phyloP scores from a whole-genome alignment of 2,888 invertebrate genomes.

The Amphiduros pacificus region DNA sequence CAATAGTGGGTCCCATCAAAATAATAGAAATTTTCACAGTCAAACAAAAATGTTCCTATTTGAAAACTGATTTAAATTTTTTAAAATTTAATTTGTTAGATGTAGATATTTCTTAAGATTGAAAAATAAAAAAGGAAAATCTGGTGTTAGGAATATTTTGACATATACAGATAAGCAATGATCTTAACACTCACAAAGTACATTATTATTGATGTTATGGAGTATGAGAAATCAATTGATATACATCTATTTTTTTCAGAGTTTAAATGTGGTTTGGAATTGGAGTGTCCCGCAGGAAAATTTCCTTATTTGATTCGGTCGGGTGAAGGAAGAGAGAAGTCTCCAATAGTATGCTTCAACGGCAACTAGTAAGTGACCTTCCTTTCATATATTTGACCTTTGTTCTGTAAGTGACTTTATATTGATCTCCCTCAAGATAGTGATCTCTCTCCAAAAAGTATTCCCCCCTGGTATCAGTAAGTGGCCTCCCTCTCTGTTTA shows the following conservation, averaged over 20 bases:
- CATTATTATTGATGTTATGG: neutral
- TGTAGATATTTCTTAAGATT: neutral
- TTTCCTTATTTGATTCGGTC: constrained; percentile 29
- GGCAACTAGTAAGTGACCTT: constrained; percentile 30
- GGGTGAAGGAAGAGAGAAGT: constrained; percentile 28
- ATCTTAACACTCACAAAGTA: too few species aligned
- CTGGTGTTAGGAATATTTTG: too few species aligned
- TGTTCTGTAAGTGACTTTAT: neutral
- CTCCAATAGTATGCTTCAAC: constrained; percentile 34
- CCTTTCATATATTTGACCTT: neutral
- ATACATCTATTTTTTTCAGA: neutral
- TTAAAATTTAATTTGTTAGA: neutral
- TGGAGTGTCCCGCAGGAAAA: constrained; percentile 27
- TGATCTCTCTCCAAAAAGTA: too few species aligned
- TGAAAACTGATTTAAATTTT: constrained; percentile 1
- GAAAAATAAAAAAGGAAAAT: too few species aligned
- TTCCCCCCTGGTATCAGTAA: too few species aligned
- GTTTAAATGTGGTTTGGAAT: constrained; percentile 8
- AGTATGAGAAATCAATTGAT: neutral
- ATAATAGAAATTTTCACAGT: neutral
- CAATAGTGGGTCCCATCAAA: too few species aligned
- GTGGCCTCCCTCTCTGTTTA: too few species aligned
- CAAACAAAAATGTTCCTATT: neutral
- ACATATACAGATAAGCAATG: too few species aligned
- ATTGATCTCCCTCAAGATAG: too few species aligned